Evolutionary conservation across 2,888 invertebrate species (phyloP).

Genomic region (Julus scanicus): DNA sequence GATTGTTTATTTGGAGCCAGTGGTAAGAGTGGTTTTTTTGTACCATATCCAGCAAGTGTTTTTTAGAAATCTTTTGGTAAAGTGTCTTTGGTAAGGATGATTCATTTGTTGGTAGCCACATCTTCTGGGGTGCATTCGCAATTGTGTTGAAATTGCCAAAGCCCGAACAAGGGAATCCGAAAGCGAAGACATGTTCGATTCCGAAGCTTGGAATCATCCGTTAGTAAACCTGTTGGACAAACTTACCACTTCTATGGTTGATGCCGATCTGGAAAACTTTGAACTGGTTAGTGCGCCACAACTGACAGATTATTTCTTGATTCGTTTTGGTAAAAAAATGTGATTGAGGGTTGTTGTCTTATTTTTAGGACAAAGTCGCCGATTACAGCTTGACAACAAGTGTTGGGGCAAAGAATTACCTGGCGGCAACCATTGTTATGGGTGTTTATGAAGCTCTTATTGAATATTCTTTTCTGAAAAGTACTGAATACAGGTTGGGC

Average conservation of each 20-base stretch:
- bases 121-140: conserved; percentile 52
- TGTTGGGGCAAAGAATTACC: conserved; percentile 40
- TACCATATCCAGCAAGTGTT: neutral
- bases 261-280: conserved; percentile 55
- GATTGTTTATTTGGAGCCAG: conserved; percentile 24
- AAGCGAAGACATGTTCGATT: conserved; percentile 9
- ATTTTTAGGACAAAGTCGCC: conserved; percentile 22
- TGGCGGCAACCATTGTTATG: neutral
- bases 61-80: neutral
- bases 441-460: conserved; percentile 53
- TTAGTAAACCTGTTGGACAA: conserved; percentile 29
- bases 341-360: neutral
- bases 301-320: neutral
- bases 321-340: neutral
- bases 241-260: conserved; percentile 10
- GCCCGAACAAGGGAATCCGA: neutral
- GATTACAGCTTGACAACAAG: conserved; percentile 2
- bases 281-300: conserved; percentile 46
- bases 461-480: conserved; percentile 48
- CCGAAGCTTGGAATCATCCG: neutral
- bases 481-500: conserved; percentile 5
- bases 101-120: conserved; percentile 46
- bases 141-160: conserved; percentile 45
- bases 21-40: neutral
- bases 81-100: neutral